Evolutionary conservation across 2,113 vertebrate genomes (phyloP).

Genomic region (Panthera uncia): DNA sequence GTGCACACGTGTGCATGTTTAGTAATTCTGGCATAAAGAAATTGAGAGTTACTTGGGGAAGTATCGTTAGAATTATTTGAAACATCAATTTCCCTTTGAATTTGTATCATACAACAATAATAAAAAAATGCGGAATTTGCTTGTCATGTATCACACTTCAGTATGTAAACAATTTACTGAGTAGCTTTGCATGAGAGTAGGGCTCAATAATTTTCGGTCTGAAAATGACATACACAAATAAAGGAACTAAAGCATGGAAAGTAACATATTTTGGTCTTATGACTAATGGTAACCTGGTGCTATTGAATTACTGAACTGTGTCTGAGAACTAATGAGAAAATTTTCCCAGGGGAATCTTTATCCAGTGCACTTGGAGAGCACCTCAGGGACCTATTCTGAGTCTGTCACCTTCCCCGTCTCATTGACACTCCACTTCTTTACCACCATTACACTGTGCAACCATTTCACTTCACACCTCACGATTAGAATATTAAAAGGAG

Average conservation of each 20-base stretch:
- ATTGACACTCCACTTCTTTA: slow-evolving; percentile 95
- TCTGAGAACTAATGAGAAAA: slow-evolving; percentile 99
- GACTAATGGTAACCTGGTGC: slow-evolving; percentile 95
- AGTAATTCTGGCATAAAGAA: background rate
- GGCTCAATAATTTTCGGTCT: slow-evolving; percentile 80
- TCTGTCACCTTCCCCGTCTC: slow-evolving; percentile 96
- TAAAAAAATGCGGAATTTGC: slow-evolving; percentile 59
- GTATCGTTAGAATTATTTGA: slow-evolving; percentile 33
- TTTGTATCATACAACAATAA: slow-evolving; percentile 62
- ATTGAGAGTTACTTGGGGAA: background rate
- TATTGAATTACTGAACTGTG: slow-evolving; percentile 97
- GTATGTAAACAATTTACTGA: slow-evolving; percentile 82
- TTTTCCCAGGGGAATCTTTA: slow-evolving; percentile 97
- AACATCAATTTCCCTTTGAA: slow-evolving; percentile 65
- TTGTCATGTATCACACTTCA: slow-evolving; percentile 74
- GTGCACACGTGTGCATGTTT: background rate
- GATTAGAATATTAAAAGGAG: slow-evolving; percentile 96
- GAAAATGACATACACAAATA: slow-evolving; percentile 87
- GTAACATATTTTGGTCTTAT: slow-evolving; percentile 90
- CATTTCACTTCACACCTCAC: slow-evolving; percentile 98
- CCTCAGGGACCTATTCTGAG: slow-evolving; percentile 92
- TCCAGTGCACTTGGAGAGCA: slow-evolving; percentile 94
- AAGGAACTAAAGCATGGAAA: slow-evolving; percentile 86
- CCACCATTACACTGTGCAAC: slow-evolving; percentile 93
- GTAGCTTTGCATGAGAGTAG: slow-evolving; percentile 72